These are phyloP conservation scores for Cherax destructor DNA, from an alignment of 1,140 invertebrate species.

Conservation along the genomic window DNA sequence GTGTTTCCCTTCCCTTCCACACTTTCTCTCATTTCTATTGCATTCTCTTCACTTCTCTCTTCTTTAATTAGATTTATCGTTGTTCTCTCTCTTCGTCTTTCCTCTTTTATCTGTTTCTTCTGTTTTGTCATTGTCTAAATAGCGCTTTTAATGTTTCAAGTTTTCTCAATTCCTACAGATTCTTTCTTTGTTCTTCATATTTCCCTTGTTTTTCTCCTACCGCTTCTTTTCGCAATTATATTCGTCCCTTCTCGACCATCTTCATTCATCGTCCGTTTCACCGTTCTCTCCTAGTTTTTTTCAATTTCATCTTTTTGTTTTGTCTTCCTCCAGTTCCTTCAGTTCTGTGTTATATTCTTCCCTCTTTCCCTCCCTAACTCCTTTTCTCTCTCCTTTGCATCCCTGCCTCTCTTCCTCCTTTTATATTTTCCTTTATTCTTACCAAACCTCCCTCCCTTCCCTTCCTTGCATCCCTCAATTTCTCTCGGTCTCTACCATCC, in stretches of 20 bases:
- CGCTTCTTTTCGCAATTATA: background rate
- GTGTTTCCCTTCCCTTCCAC: background rate
- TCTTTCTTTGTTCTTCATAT: background rate
- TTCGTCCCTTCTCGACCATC: background rate
- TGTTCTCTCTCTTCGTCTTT: background rate
- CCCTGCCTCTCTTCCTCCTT: too few relatives aligned
- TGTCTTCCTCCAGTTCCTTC: background rate
- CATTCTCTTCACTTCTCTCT: background rate
- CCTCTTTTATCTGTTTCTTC: background rate
- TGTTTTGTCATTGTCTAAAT: background rate
- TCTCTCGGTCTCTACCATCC: background rate
- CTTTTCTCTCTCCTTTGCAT: too few relatives aligned
- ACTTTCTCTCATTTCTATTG: background rate
- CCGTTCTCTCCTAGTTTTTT: background rate
- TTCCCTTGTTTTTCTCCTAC: background rate
- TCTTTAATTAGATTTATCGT: background rate
- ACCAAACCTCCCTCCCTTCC: too few relatives aligned
- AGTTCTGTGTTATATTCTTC: background rate
- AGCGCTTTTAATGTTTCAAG: too few relatives aligned
- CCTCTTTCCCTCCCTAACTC: background rate
- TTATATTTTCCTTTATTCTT: too few relatives aligned
- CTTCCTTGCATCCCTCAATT: too few relatives aligned
- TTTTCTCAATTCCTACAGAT: too few relatives aligned
- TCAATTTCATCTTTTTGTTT: background rate
- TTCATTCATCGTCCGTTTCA: background rate